Base-by-base conservation (phyloP, 2,888 invertebrate genomes). In the Nomada ruficornis region DNA sequence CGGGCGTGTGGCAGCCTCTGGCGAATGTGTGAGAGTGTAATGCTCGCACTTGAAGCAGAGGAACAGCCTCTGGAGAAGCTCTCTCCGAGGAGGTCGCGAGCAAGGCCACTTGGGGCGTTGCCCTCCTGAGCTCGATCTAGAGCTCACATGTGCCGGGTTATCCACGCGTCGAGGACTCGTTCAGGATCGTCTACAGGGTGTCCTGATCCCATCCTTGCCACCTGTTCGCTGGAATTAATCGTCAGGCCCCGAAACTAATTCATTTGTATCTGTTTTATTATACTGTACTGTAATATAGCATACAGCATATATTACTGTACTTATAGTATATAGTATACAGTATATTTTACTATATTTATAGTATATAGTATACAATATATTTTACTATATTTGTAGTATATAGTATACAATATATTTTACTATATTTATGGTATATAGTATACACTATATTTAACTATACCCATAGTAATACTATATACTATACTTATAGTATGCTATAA, bases 41-140 rank as follows among this genome's bases (percentile, higher is more conserved):
- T 44, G 50, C 36, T 20, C 57, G 54, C 72, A 55, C 60, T 65
- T 59, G 47, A 62, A 70, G 44, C 73, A 65, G 71, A 69, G 54
- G 74, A 77, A 42, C 80, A 82, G 69, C 75, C 83, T 75, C 70
- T 44, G 69, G 62, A 75, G 81, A 84, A 75, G 81, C 80, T 80
- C 79, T 82, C 85, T 64, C 62, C 68, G 90, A 91, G 91, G 93
- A 93, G 93, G 93, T 92, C 92, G 93, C 90, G 91, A 90, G 93
- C 93, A 93, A 93, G 93, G 93, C 93, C 93, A 93, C 90, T 83
- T 86, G 90, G 93, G 93, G 90, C 93, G 91, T 93, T 92, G 92
- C 92, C 91, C 93, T 89, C 89, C 85, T 88, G 88, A 86, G 88
- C 89, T 87, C 83, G 87, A 88, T 86, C 86, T 59, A 74, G 44